Evolutionary conservation across 2,888 invertebrate genomes (phyloP).

Genomic region (Caenorhabditis afra): DNA sequence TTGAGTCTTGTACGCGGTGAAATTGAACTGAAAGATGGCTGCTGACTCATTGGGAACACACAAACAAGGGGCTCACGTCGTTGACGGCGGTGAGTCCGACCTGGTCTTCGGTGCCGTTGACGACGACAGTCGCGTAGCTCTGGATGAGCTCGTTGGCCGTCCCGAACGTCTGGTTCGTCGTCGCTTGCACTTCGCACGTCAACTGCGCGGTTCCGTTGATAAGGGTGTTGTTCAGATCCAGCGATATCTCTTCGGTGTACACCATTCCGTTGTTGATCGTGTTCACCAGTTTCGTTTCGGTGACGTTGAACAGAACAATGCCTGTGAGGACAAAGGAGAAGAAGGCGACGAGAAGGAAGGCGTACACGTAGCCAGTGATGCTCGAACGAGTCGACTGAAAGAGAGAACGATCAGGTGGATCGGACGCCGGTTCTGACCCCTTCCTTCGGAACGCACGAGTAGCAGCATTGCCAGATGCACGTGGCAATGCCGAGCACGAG

Average conservation of each 20-base stretch:
- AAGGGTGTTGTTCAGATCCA: conserved; percentile 44
- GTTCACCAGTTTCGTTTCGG: conserved; percentile 48
- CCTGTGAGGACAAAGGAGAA: conserved; percentile 62
- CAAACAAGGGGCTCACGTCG: conserved; percentile 11
- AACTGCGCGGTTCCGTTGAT: conserved; percentile 41
- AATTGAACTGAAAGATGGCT: conserved; percentile 29
- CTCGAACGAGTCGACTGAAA: conserved; percentile 40
- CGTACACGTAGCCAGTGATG: conserved; percentile 43
- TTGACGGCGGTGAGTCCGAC: conserved; percentile 42
- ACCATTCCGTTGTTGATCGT: conserved; percentile 40
- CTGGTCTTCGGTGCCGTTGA: conserved; percentile 20
- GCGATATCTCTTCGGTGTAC: conserved; percentile 33
- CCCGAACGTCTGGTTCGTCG: conserved; percentile 41
- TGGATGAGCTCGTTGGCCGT: conserved; percentile 9
- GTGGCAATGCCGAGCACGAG: conserved; percentile 58
- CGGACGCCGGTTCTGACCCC: conserved; percentile 2
- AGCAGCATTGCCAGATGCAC: conserved; percentile 58
- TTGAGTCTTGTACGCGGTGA: not conserved
- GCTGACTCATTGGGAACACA: not conserved
- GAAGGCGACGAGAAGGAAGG: conserved; percentile 26
- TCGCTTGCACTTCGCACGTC: conserved; percentile 46
- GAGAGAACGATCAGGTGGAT: not conserved
- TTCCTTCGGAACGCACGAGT: conserved; percentile 55
- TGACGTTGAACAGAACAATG: conserved; percentile 58
- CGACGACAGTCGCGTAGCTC: conserved; percentile 23